Percentiles rank a stretch among this genome's conserved stretches.
Conservation (phyloP, 2,797 vertebrate genomes). For the Amniataba percoides region DNA sequence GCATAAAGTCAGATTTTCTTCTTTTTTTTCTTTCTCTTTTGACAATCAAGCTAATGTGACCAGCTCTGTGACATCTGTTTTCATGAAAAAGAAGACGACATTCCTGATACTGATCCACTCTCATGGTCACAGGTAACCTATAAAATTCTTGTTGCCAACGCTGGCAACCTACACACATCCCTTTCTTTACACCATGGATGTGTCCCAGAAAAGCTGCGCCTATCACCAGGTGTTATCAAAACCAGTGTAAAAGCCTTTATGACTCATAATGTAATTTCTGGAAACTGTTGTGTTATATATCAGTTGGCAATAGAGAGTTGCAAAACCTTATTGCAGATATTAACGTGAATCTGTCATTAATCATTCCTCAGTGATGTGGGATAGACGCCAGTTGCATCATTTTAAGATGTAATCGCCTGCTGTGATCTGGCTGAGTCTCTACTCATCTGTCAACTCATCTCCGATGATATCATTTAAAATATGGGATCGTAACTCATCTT, state of each 20-base stretch:
- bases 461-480: neutral
- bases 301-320: constrained; percentile 9
- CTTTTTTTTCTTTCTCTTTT: neutral
- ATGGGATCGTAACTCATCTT: neutral
- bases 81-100: neutral
- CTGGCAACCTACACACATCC: constrained; percentile 2
- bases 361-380: constrained; percentile 22
- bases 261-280: constrained; percentile 24
- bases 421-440: constrained; percentile 11
- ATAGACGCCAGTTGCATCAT: constrained; percentile 21
- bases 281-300: constrained; percentile 3
- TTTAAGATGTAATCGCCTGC: constrained; percentile 45
- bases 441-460: constrained; percentile 49
- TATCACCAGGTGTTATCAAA: constrained; percentile 29
- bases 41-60: neutral
- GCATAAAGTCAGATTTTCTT: too few relatives aligned
- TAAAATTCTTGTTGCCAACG: constrained; percentile 5
- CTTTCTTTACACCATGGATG: constrained; percentile 1
- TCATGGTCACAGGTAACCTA: too few relatives aligned
- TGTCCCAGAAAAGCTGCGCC: constrained; percentile 26
- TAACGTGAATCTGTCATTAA: constrained; percentile 26
- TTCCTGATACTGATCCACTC: neutral
- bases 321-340: constrained; percentile 10
- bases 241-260: constrained; percentile 1
- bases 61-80: neutral